Evolutionary conservation across 2,797 vertebrate genomes (phyloP).

Genomic region (Sebastes trivittatus): DNA sequence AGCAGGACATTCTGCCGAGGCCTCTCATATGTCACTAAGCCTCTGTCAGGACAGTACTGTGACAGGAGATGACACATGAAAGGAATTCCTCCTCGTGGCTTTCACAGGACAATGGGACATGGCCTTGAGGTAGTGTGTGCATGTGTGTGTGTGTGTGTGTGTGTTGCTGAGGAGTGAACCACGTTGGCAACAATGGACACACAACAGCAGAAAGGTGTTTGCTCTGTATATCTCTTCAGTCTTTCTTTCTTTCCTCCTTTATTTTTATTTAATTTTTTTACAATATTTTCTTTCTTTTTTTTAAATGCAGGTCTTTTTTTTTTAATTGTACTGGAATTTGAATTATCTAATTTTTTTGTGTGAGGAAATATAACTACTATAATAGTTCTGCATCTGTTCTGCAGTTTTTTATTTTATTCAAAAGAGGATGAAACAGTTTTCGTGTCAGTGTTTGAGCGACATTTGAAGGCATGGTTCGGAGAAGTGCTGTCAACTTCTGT

Average conservation of each 20-base stretch:
- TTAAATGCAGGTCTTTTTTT: not conserved
- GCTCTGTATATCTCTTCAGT: not conserved
- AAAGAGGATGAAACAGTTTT: not conserved
- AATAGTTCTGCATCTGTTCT: not conserved
- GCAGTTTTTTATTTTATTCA: not conserved
- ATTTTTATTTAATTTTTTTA: not conserved
- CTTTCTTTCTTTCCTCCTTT: not conserved
- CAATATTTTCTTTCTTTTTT: not conserved
- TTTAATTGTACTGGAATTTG: not conserved
- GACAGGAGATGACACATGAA: constrained; percentile 76
- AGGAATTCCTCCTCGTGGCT: constrained; percentile 69
- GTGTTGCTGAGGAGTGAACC: not conserved
- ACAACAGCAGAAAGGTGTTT: not conserved
- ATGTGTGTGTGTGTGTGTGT: not conserved
- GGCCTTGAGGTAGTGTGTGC: constrained; percentile 57
- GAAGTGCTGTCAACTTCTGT: not conserved
- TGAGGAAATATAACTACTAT: not conserved
- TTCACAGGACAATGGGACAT: constrained; percentile 73
- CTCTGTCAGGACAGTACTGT: constrained; percentile 65
- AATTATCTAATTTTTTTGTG: not conserved
- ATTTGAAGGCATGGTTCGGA: too few relatives aligned
- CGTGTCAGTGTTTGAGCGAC: too few relatives aligned
- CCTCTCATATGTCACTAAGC: constrained; percentile 76
- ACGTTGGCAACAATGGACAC: not conserved
- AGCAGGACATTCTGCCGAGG: constrained; percentile 71